Percentiles rank a stretch among this genome's conserved stretches.
Conservation (phyloP, 2,797 vertebrate species). For the Cryptoblepharus egeriae region DNA sequence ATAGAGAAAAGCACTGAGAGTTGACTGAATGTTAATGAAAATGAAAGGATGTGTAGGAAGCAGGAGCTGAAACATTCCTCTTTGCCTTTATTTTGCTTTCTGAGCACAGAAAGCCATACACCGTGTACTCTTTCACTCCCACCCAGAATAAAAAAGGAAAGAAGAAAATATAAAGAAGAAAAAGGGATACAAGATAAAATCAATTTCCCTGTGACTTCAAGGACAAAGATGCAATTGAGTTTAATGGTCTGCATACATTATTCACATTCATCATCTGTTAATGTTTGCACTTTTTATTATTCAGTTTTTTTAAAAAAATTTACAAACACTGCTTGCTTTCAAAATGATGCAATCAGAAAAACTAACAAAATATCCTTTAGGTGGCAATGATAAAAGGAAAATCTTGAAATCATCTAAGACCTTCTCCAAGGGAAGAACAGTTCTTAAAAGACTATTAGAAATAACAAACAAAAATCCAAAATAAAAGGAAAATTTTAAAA, state of each 20-base stretch:
- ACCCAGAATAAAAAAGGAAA: slow-evolving; percentile 16
- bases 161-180: slow-evolving; percentile 9
- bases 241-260: neutral
- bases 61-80: slow-evolving; percentile 36
- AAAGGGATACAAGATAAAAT: neutral
- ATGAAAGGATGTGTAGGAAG: slow-evolving; percentile 58
- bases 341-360: neutral
- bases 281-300: neutral
- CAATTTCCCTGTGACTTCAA: neutral
- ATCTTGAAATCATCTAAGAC: neutral
- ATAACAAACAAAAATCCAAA: neutral
- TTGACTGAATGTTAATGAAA: slow-evolving; percentile 59
- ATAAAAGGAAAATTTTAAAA: neutral
- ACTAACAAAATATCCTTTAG: neutral
- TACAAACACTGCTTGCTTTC: neutral
- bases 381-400: neutral
- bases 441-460: neutral
- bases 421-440: neutral
- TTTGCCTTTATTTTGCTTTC: slow-evolving; percentile 23
- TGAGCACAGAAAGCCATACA: slow-evolving; percentile 49
- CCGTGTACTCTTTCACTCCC: slow-evolving; percentile 10
- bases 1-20: slow-evolving; percentile 48
- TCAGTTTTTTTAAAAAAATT: neutral
- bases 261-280: neutral
- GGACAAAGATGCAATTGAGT: neutral